Base-by-base conservation (phyloP, 2,888 invertebrate species). In the Pachymerium ferrugineum region DNA sequence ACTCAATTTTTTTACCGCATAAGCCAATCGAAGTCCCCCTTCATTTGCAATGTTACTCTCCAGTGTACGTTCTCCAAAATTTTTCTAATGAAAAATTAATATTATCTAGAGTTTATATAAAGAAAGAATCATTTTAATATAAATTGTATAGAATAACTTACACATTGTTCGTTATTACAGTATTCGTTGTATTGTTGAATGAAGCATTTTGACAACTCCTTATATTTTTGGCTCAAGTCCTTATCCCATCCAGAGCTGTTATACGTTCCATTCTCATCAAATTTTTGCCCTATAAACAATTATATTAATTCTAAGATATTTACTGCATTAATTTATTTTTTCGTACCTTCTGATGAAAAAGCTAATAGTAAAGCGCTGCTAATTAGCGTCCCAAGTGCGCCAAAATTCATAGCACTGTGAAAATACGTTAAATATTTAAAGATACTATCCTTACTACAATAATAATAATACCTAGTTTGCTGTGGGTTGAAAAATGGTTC, bases 121-220 rank as follows among this genome's bases (percentile, higher is more conserved):
- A 38, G 16, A 38, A 38, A n/a, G n/a, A n/a, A n/a, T n/a, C n/a
- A n/a, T n/a, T n/a, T n/a, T n/a, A n/a, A n/a, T n/a, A n/a, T n/a
- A n/a, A 19, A 22, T 47, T 47, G 22, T 47, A 22, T 47, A 47
- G 47, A 0, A 22, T 47, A 38, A 47, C 47, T 47, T 47, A 47
- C 47, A 47, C 47, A 47, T 47, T 47, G 47, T 47, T 47, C 22
- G 8, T 10, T 47, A 47, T 16, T 16, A 47, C 47, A 47, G 31
- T 70, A 75, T 19, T 62, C 68, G 33, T 71, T 69, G 29, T 75
- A 75, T 47, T 75, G 75, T 25, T 74, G 62, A 29, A 75, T 29
- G 14, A 75, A 75, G 67, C 75, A 75, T 68, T 73, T 77, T 77
- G 25, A 78, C 76, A 10, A 78, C 76, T 74, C 78, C 77, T 14